A percentile compares a stretch with the other conserved stretches of the same genome.
These are phyloP conservation scores for Brachystomella parvula DNA, from an alignment of 1,140 invertebrate genomes.

Conservation along the genomic window DNA sequence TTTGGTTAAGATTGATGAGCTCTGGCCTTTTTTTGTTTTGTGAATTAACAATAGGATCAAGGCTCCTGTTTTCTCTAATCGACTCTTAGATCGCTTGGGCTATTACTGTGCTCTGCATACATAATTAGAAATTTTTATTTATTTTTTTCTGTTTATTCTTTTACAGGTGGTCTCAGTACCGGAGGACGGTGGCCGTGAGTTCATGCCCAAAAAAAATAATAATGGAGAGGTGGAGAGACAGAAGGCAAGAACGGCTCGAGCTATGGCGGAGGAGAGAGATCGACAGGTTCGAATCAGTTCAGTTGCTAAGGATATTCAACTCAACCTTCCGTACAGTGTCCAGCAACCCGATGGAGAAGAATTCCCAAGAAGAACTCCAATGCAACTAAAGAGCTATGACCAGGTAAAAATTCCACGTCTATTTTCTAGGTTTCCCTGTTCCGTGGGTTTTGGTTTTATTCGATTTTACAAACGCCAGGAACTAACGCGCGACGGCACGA, in stretches of 20 bases:
- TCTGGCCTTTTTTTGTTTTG: neutral
- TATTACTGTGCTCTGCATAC: neutral
- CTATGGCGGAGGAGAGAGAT: constrained; percentile 33
- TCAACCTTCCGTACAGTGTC: constrained; percentile 33
- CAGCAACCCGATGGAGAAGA: constrained; percentile 29
- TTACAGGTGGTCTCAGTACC: constrained; percentile 25
- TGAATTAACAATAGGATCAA: no score
- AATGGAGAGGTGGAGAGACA: constrained; percentile 20
- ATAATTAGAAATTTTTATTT: neutral
- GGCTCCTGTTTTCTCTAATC: neutral
- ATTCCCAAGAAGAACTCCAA: constrained; percentile 17
- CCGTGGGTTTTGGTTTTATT: no score
- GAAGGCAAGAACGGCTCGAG: constrained; percentile 26
- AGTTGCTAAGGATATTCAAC: constrained; percentile 28
- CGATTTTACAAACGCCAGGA: no score
- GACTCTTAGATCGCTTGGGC: neutral
- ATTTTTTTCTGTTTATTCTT: neutral
- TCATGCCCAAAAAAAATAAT: constrained; percentile 20
- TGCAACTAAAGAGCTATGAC: constrained; percentile 21
- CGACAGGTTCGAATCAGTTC: constrained; percentile 32
- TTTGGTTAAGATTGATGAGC: neutral
- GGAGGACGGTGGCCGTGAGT: constrained; percentile 22
- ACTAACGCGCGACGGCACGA: no score
- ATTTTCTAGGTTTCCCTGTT: neutral
- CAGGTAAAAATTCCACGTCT: constrained; percentile 19